Evolutionary conservation across 2,113 vertebrate genomes (phyloP).

Genomic region (Capreolus pygargus): DNA sequence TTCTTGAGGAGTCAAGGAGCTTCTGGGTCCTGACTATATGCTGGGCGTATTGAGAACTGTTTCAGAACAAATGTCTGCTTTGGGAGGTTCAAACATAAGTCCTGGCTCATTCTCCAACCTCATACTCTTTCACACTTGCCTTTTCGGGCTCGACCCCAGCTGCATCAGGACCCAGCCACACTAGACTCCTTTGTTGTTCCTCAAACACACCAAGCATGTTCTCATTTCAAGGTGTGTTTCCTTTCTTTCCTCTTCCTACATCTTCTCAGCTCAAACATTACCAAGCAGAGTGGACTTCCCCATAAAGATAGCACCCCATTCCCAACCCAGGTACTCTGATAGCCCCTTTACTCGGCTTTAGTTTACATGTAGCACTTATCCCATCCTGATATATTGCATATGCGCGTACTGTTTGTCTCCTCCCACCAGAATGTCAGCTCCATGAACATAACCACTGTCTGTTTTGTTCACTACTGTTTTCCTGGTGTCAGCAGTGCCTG

Average conservation of each 20-base stretch:
- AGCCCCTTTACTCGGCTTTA: neutral
- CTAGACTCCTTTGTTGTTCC: neutral
- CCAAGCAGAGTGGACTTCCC: neutral
- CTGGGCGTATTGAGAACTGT: neutral
- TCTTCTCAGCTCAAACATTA: neutral
- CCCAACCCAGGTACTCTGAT: neutral
- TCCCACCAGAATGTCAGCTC: neutral
- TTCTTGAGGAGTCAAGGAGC: neutral
- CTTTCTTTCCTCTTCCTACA: neutral
- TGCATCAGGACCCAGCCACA: neutral
- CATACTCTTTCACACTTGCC: neutral
- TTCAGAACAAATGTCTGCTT: neutral
- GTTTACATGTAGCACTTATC: neutral
- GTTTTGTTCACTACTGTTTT: neutral
- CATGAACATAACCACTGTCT: neutral
- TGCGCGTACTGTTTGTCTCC: neutral
- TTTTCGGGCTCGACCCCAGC: neutral
- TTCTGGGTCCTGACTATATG: neutral
- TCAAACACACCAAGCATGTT: neutral
- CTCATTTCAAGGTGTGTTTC: neutral
- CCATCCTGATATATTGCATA: neutral
- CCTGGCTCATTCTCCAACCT: neutral
- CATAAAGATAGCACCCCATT: neutral
- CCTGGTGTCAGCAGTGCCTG: neutral
- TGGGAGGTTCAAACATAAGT: neutral